Conservation (phyloP, 1,140 invertebrate species). For the Capitella teleta region DNA sequence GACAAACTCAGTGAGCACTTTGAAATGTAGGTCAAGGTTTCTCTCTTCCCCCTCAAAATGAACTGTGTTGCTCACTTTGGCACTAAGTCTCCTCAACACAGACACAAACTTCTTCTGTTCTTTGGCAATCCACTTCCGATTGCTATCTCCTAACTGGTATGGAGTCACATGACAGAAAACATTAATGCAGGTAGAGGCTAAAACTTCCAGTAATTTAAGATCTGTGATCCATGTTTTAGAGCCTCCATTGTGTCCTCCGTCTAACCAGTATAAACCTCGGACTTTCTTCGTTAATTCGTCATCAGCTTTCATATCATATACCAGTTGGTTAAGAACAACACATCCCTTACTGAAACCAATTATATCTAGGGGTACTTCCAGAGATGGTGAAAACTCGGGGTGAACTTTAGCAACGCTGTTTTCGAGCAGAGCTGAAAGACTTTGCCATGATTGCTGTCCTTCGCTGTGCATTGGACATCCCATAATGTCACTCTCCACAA, state of each 20-base stretch:
- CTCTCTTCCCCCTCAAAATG: conserved; percentile 55
- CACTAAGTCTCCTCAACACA: conserved; percentile 52
- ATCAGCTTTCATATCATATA: conserved; percentile 57
- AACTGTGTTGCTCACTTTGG: conserved; percentile 49
- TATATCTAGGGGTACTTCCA: conserved; percentile 45
- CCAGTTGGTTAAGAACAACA: conserved; percentile 77
- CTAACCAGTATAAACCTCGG: conserved; percentile 69
- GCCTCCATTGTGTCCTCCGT: conserved; percentile 71
- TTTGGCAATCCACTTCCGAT: conserved; percentile 65
- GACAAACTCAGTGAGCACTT: not conserved
- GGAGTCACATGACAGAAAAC: conserved; percentile 66
- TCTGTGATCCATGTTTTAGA: conserved; percentile 77
- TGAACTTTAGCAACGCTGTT: too few species aligned
- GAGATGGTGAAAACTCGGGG: too few species aligned
- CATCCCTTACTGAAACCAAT: conserved; percentile 86
- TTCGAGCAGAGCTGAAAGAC: not conserved
- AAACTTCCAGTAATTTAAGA: conserved; percentile 54
- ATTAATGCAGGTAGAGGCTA: conserved; percentile 40
- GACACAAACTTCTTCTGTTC: conserved; percentile 67
- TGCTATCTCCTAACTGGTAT: conserved; percentile 62
- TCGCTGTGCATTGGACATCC: conserved; percentile 58
- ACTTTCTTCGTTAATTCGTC: conserved; percentile 20
- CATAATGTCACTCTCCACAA: conserved; percentile 59
- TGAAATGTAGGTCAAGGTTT: conserved; percentile 57
- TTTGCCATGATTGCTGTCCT: conserved; percentile 39